Evolutionary conservation across 2,888 invertebrate species (phyloP).

Genomic region (Caradrina kadenii): DNA sequence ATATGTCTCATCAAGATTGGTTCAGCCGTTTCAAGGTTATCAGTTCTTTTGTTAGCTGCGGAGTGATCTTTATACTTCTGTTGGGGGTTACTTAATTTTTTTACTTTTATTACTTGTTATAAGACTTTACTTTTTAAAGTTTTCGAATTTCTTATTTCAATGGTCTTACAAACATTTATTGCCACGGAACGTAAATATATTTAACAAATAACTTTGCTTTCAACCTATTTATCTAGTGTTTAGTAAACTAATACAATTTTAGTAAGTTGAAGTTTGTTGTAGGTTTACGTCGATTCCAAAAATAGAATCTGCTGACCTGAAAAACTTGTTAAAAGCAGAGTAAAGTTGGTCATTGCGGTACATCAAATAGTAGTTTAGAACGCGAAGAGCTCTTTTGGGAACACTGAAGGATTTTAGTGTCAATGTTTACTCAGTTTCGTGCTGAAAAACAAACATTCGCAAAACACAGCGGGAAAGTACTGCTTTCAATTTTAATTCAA

Average conservation of each 20-base stretch:
- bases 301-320: conserved; percentile 12
- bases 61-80: too few relatives aligned
- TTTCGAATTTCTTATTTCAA: background rate
- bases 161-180: background rate
- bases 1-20: too few relatives aligned
- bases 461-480: background rate
- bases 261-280: background rate
- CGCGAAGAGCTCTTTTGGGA: conserved; percentile 10
- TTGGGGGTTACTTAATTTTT: too few relatives aligned
- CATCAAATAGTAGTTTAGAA: conserved; percentile 27
- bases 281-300: conserved; percentile 5
- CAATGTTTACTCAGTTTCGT: background rate
- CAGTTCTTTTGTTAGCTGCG: too few relatives aligned
- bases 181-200: background rate
- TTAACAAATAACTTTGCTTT: background rate
- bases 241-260: background rate
- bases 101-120: too few relatives aligned
- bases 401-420: background rate
- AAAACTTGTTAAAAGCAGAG: conserved; percentile 25
- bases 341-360: conserved; percentile 20
- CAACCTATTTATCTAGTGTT: background rate
- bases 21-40: too few relatives aligned
- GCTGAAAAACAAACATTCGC: background rate
- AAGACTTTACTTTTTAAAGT: too few relatives aligned
- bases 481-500: background rate